These are phyloP conservation scores for Agrotis exclamationis DNA, from an alignment of 2,888 invertebrate species.

Conservation along the genomic window DNA sequence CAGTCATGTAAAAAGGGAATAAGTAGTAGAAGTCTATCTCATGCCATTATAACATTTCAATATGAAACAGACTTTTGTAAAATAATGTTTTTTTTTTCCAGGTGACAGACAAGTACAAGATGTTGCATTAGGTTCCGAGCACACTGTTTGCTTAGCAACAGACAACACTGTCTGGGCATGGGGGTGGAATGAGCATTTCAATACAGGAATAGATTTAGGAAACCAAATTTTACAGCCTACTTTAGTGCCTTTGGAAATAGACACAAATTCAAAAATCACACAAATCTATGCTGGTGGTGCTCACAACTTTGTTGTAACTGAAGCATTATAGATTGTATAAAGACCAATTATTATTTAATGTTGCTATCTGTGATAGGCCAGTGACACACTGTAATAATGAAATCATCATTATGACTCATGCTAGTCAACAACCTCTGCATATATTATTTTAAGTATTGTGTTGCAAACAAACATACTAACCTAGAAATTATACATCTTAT, in stretches of 20 bases:
- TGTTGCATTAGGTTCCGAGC: slow-evolving; percentile 95
- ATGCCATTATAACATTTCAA: too few relatives aligned
- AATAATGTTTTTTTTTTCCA: slow-evolving; percentile 73
- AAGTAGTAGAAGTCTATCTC: too few relatives aligned
- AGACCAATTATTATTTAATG: slow-evolving; percentile 12
- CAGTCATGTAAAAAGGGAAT: too few relatives aligned
- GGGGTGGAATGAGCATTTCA: slow-evolving; percentile 98
- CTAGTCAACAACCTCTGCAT: slow-evolving; percentile 34
- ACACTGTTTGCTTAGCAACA: slow-evolving; percentile 93
- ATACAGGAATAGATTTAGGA: slow-evolving; percentile 92
- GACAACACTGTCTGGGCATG: slow-evolving; percentile 94
- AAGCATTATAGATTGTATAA: slow-evolving; percentile 46
- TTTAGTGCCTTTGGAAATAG: slow-evolving; percentile 74
- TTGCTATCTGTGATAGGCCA: slow-evolving; percentile 31
- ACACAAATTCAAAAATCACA: slow-evolving; percentile 68
- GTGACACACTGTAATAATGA: not conserved
- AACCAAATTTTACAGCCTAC: slow-evolving; percentile 78
- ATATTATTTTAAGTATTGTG: not conserved
- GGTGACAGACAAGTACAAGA: slow-evolving; percentile 87
- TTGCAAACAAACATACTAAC: not conserved
- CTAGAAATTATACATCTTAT: too few relatives aligned
- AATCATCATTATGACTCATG: slow-evolving; percentile 27
- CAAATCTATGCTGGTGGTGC: slow-evolving; percentile 86
- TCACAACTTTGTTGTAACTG: slow-evolving; percentile 83
- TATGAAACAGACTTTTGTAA: not conserved